Base-by-base conservation (phyloP, 2,888 invertebrate genomes). In the Hypsopygia costalis region DNA sequence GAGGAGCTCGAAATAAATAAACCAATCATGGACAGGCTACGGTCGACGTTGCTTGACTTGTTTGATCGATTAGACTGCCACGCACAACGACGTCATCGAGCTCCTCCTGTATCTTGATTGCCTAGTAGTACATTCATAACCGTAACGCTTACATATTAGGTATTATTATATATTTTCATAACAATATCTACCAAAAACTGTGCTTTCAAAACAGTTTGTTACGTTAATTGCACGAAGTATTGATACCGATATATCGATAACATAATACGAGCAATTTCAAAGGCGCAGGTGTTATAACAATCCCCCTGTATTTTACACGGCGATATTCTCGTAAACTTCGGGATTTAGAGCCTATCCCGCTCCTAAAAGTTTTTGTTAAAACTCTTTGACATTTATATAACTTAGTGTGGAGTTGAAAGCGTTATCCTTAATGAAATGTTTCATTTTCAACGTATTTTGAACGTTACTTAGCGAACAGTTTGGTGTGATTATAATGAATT, bases 321-420 rank as follows among this genome's bases (percentile, higher is more conserved):
- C 40, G 48, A 45, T 51, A 48, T 46, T 43, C 52, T 56, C 61
- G 49, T 71, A 72, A 74, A 69, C 58, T 61, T 54, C 38, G 36
- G 54, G 60, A 59, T 69, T 70, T 60, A 58, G 49, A 56, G 48
- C 49, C 53, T 56, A 58, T 58, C 57, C 57, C 51, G 49, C 52
- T 43, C 46, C 45, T 44, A 39, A 58, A 70, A 64, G 54, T 66
- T 69, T 63, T 46, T 48, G 43, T 51, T 51, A 58, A 65, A 62
- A 68, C 59, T 50, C 46, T 44, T 49, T 47, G 48, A 55, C 50
- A 49, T 57, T 49, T 53, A 46, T 39, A 29, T 29, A 36, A 36
- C 16, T 20, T 9, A 28, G 29, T 7, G 36, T 16, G 29, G 29
- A 36, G 36, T 36, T 36, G 36, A 29, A 16, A 29, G 28, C 27